Evolutionary conservation across 1,140 invertebrate genomes (phyloP).

Genomic region (Diachasmimorpha longicaudata): DNA sequence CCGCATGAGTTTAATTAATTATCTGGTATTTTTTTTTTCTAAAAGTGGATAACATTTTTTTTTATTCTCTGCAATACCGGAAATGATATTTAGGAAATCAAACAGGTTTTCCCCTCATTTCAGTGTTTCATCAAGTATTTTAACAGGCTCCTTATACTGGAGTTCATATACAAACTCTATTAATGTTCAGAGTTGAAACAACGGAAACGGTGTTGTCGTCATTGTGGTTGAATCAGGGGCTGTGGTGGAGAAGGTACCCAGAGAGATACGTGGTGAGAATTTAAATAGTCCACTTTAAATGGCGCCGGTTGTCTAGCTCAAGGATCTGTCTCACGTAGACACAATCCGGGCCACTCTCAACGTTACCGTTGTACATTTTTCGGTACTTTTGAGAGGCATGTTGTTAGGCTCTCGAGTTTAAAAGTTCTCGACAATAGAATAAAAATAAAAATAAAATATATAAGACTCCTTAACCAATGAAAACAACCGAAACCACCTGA

Average conservation of each 20-base stretch:
- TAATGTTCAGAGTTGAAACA: constrained; percentile 1
- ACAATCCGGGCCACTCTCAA: not conserved
- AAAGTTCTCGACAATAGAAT: not conserved
- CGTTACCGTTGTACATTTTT: not conserved
- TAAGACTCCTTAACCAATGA: not conserved
- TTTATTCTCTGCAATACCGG: not conserved
- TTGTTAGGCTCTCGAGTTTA: not conserved
- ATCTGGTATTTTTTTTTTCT: not conserved
- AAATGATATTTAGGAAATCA: no score
- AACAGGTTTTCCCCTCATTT: not conserved
- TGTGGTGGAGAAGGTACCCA: not conserved
- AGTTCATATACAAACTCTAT: constrained; percentile 13
- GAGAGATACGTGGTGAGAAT: constrained; percentile 46
- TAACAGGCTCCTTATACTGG: not conserved
- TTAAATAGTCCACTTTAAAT: constrained; percentile 54
- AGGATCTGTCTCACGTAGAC: constrained; percentile 51
- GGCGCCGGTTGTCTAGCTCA: constrained; percentile 51
- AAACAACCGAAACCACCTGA: not conserved
- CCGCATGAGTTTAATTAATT: not conserved
- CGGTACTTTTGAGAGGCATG: not conserved
- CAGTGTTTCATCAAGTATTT: not conserved
- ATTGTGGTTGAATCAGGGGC: not conserved
- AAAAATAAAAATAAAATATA: not conserved
- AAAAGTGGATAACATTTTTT: no score
- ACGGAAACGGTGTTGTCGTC: not conserved